Evolutionary conservation across 1,140 invertebrate genomes (phyloP).

Genomic region (Tetramorium parvispinum): DNA sequence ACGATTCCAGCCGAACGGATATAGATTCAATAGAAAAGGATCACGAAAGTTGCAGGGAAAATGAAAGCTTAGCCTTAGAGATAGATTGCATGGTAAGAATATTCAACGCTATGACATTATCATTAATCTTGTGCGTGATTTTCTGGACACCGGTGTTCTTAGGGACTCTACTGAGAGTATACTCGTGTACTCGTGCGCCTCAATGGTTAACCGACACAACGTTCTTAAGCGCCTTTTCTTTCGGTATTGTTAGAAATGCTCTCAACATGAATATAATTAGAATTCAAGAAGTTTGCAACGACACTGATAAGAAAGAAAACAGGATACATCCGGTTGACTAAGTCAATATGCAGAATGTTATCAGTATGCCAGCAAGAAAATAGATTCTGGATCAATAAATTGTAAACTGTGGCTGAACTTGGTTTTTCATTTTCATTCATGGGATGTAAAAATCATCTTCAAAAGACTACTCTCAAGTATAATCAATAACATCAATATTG

Average conservation of each 20-base stretch:
- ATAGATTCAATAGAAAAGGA: not conserved
- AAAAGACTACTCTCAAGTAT: too few species aligned
- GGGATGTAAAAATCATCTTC: too few species aligned
- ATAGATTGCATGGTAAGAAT: not conserved
- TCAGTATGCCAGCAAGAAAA: not conserved
- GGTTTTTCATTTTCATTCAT: too few species aligned
- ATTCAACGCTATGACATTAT: not conserved
- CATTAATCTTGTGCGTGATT: constrained; percentile 59
- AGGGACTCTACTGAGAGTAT: constrained; percentile 68
- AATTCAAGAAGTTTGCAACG: constrained; percentile 52
- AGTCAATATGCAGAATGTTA: not conserved
- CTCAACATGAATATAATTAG: constrained; percentile 75
- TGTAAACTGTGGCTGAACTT: not conserved
- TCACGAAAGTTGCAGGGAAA: not conserved
- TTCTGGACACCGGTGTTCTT: constrained; percentile 78
- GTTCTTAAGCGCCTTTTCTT: constrained; percentile 65
- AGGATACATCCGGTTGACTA: constrained; percentile 67
- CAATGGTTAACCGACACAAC: constrained; percentile 70
- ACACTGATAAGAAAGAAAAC: constrained; percentile 65
- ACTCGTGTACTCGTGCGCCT: constrained; percentile 63
- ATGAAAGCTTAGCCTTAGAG: constrained; percentile 9
- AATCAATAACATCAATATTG: not conserved
- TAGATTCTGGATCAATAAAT: not conserved
- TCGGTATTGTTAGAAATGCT: constrained; percentile 71
- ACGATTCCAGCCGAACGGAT: too few species aligned